These are phyloP conservation scores for Calliphora vicina DNA, from an alignment of 1,140 invertebrate genomes.

Conservation along the genomic window DNA sequence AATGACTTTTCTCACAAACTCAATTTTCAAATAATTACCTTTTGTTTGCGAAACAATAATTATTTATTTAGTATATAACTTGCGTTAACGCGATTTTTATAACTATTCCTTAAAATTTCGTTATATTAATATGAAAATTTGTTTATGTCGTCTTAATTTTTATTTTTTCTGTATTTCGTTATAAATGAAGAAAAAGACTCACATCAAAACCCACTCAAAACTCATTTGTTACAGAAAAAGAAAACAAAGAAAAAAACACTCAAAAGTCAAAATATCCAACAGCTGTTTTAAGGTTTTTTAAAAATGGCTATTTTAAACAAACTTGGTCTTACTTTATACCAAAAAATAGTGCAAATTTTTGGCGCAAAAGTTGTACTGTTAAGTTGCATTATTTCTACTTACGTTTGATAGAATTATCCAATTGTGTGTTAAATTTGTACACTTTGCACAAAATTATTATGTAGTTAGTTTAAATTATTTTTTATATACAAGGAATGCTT, in stretches of 20 bases:
- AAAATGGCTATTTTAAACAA: background rate
- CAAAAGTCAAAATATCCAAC: background rate
- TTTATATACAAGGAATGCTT: background rate
- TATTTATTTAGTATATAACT: background rate
- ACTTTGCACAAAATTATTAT: too few species aligned
- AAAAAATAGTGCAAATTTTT: background rate
- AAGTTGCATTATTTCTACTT: background rate
- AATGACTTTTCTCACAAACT: constrained; percentile 10
- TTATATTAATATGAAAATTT: background rate
- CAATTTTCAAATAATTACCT: background rate
- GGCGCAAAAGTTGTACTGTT: background rate
- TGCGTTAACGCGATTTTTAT: background rate
- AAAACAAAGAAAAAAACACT: constrained; percentile 8
- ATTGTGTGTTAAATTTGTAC: background rate
- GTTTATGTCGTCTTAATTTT: constrained; percentile 28
- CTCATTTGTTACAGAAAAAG: background rate
- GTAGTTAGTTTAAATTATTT: too few species aligned
- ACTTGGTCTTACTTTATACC: background rate
- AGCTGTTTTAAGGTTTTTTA: background rate
- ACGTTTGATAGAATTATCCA: background rate
- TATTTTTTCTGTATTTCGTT: constrained; percentile 12
- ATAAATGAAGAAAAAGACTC: background rate
- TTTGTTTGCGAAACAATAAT: background rate
- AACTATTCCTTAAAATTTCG: background rate
- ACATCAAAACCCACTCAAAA: background rate